Evolutionary conservation across 2,888 invertebrate genomes (phyloP).

Genomic region (Polyploca ridens): DNA sequence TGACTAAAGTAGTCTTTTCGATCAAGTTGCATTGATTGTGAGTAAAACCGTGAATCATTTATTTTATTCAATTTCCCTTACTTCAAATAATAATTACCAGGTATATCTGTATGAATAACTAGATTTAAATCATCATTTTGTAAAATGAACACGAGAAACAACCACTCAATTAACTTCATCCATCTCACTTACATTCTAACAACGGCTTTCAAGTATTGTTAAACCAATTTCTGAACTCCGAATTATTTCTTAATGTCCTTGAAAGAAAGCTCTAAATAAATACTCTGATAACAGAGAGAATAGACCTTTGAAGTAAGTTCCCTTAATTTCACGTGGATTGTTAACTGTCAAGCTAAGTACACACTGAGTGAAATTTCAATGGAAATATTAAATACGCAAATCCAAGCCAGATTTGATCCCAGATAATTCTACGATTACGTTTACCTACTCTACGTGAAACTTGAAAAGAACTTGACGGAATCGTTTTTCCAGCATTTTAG

Average conservation of each 20-base stretch:
- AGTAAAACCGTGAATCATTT: too few species aligned
- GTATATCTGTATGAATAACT: not conserved
- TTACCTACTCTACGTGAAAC: not conserved
- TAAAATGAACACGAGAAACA: too few species aligned
- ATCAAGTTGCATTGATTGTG: too few species aligned
- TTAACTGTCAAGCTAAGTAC: slow-evolving; percentile 7
- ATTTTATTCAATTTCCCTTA: too few species aligned
- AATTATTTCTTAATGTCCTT: not conserved
- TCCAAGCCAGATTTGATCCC: slow-evolving; percentile 9
- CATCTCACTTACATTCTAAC: not conserved
- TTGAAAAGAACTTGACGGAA: not conserved
- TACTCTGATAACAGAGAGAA: not conserved
- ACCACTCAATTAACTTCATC: not conserved
- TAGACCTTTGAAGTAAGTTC: slow-evolving; percentile 1
- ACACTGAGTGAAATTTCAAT: slow-evolving; percentile 13
- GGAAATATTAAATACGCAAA: slow-evolving; percentile 8
- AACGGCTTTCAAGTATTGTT: not conserved
- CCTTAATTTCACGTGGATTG: not conserved
- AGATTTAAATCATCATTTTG: not conserved
- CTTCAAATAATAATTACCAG: too few species aligned
- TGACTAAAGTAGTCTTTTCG: too few species aligned
- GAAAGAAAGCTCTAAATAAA: not conserved
- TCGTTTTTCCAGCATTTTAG: not conserved
- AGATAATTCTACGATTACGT: not conserved
- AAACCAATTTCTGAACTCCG: not conserved